Conservation (phyloP, 2,888 invertebrate genomes). For the Syrphus vitripennis region DNA sequence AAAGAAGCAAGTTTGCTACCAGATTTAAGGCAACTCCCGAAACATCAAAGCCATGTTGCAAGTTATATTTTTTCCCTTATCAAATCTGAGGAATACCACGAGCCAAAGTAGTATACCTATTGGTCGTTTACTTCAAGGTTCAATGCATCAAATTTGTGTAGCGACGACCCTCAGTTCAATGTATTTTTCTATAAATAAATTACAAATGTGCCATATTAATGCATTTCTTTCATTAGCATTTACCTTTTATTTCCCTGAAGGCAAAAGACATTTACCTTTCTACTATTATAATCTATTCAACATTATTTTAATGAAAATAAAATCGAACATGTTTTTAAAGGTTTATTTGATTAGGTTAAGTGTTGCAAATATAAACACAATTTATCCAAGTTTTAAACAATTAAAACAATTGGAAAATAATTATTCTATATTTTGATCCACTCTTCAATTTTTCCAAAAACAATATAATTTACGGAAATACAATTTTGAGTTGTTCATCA, state of each 20-base stretch:
- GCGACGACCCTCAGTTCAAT: neutral
- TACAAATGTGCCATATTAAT: neutral
- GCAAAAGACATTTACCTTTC: neutral
- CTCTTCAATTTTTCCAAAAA: no score
- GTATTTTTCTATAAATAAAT: neutral
- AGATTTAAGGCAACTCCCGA: no score
- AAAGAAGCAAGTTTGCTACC: no score
- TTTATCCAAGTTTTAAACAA: no score
- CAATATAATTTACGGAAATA: no score
- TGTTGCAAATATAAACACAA: neutral
- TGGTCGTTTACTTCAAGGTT: neutral
- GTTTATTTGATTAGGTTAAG: neutral
- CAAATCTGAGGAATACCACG: no score
- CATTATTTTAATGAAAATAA: neutral
- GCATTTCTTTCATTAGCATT: neutral
- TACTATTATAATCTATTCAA: neutral
- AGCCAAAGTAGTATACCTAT: neutral
- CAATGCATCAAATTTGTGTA: neutral
- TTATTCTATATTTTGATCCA: no score
- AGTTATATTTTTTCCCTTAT: no score
- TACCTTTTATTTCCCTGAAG: neutral
- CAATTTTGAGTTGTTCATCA: no score
- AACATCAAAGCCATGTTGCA: no score
- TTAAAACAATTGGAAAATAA: no score
- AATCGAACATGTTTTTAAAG: neutral